Evolutionary conservation across 2,797 vertebrate species (phyloP).

Genomic region (Lagocephalus sceleratus): DNA sequence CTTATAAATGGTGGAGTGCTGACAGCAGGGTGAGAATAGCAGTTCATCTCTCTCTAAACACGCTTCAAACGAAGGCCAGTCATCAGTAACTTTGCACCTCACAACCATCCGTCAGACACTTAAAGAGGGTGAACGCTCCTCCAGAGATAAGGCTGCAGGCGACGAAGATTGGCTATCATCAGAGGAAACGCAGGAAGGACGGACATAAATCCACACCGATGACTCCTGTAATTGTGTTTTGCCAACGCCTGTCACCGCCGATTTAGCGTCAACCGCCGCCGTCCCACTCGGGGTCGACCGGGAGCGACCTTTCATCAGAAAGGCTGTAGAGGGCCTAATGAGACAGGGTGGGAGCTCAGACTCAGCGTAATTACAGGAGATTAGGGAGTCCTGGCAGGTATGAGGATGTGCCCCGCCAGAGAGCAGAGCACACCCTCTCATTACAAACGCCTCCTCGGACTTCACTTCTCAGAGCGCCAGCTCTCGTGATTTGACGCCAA

Average conservation of each 20-base stretch:
- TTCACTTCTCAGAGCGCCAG: conserved; percentile 40
- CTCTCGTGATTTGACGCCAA: conserved; percentile 1
- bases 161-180: too few relatives aligned
- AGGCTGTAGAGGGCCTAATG: conserved; percentile 71
- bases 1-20: too few relatives aligned
- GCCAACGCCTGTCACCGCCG: conserved; percentile 65
- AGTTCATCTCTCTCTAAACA: too few relatives aligned
- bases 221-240: conserved; percentile 64
- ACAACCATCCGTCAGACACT: too few relatives aligned
- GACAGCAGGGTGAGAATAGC: too few relatives aligned
- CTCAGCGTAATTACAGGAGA: conserved; percentile 65
- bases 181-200: too few relatives aligned
- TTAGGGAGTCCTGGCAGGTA: conserved; percentile 62
- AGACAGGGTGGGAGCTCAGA: conserved; percentile 50
- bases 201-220: conserved; percentile 2
- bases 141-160: too few relatives aligned
- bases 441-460: conserved; percentile 48
- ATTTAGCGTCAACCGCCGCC: conserved; percentile 47
- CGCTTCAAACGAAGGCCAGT: too few relatives aligned
- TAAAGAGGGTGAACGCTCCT: too few relatives aligned
- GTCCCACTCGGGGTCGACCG: conserved; percentile 39
- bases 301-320: conserved; percentile 60
- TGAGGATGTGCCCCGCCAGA: conserved; percentile 41
- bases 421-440: conserved; percentile 49
- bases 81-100: too few relatives aligned